A percentile compares a stretch with the other conserved stretches of the same genome.
Evolutionary conservation across 2,113 vertebrate species (phyloP).

Genomic region (Pterocles burchelli): DNA sequence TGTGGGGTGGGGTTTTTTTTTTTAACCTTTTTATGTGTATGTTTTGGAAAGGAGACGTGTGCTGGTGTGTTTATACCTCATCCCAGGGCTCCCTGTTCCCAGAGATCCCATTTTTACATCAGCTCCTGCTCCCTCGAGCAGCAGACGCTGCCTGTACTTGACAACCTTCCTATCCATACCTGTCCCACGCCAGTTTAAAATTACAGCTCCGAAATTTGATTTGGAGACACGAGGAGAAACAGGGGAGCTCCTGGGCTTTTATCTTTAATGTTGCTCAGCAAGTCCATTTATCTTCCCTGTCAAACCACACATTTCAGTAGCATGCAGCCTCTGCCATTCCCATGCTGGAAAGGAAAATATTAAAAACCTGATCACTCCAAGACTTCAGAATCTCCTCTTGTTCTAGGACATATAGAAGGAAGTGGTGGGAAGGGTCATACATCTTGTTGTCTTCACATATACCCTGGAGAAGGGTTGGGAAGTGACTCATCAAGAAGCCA

Average conservation of each 20-base stretch:
- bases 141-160: not conserved
- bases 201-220: not conserved
- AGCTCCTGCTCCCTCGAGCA: not conserved
- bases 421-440: not conserved
- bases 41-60: not conserved
- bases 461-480: not conserved
- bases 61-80: not conserved
- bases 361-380: not conserved
- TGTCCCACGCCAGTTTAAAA: not conserved
- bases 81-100: not conserved
- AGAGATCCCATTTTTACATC: not conserved
- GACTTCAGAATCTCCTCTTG: not conserved
- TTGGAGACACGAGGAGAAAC: not conserved
- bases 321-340: not conserved
- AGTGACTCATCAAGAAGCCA: not conserved
- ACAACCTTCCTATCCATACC: not conserved
- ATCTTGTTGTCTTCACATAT: not conserved
- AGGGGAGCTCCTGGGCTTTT: not conserved
- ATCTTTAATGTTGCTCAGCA: not conserved
- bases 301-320: not conserved
- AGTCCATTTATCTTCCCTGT: slow-evolving; percentile 24
- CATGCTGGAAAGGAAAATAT: not conserved
- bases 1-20: not conserved
- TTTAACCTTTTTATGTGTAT: not conserved
- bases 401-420: not conserved